These are phyloP conservation scores for Neodontobutis hainanensis DNA, from an alignment of 2,113 vertebrate genomes.

Conservation along the genomic window DNA sequence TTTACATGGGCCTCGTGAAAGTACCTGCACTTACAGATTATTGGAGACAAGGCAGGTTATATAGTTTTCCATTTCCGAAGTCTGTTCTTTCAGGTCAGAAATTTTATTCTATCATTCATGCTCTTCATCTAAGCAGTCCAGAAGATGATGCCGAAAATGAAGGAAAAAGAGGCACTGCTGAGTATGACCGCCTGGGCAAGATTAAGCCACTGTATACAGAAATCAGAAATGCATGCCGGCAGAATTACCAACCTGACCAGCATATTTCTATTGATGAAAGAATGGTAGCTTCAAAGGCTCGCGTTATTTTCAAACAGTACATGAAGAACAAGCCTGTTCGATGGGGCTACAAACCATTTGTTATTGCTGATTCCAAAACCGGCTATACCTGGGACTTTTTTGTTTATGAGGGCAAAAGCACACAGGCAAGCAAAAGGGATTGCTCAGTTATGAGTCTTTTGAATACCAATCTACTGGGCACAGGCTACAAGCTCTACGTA, in stretches of 20 bases:
- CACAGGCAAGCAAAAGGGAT: not conserved
- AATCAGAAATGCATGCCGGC: not conserved
- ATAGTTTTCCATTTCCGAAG: no score
- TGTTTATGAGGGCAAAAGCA: not conserved
- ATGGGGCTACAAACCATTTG: not conserved
- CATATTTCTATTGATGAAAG: no score
- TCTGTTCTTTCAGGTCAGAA: no score
- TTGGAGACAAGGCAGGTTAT: no score
- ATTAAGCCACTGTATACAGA: not conserved
- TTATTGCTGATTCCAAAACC: not conserved
- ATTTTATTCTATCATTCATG: not conserved
- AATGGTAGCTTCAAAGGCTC: no score
- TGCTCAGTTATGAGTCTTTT: not conserved
- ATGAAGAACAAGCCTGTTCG: not conserved
- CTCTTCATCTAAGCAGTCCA: not conserved
- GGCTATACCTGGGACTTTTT: not conserved
- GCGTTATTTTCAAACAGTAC: not conserved
- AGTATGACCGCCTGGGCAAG: not conserved
- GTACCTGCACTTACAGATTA: no score
- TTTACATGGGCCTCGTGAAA: no score
- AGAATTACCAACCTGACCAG: not conserved
- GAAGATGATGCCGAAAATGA: not conserved
- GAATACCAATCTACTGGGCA: not conserved
- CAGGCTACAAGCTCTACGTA: not conserved
- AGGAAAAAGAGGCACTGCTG: not conserved